These are phyloP conservation scores for Hyles lineata DNA, from an alignment of 2,888 invertebrate genomes.

Conservation along the genomic window DNA sequence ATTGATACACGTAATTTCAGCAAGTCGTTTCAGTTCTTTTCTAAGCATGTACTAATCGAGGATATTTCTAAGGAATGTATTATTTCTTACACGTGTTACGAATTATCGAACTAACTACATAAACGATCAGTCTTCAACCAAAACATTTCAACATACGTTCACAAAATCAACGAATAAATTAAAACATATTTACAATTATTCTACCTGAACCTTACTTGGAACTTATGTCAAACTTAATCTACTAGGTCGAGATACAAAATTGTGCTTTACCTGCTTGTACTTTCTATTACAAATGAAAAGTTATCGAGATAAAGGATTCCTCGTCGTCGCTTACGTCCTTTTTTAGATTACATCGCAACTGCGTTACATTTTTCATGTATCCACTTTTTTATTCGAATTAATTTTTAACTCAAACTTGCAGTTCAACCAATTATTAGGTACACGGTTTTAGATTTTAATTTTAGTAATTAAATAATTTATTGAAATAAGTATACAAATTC, in stretches of 20 bases:
- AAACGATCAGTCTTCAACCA: slow-evolving; percentile 83
- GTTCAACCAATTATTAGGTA: background rate
- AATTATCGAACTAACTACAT: slow-evolving; percentile 32
- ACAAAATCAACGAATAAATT: slow-evolving; percentile 66
- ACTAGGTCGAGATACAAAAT: slow-evolving; percentile 30
- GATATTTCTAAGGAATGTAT: slow-evolving; percentile 7
- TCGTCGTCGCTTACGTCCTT: background rate
- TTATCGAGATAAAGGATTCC: background rate
- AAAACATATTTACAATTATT: slow-evolving; percentile 49
- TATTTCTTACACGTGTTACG: slow-evolving; percentile 6
- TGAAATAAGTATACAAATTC: no score
- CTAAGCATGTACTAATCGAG: slow-evolving; percentile 8
- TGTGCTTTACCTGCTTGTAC: slow-evolving; percentile 27
- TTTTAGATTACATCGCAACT: background rate
- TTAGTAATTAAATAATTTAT: no score
- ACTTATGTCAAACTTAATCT: slow-evolving; percentile 21
- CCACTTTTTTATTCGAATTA: background rate
- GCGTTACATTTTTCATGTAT: background rate
- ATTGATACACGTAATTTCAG: slow-evolving; percentile 2
- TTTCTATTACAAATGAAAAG: slow-evolving; percentile 12
- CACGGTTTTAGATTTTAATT: no score
- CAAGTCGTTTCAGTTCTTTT: slow-evolving; percentile 18
- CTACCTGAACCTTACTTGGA: slow-evolving; percentile 23
- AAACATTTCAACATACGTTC: slow-evolving; percentile 62
- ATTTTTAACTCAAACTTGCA: background rate